Evolutionary conservation across 2,888 invertebrate species (phyloP), one percentile per base, ranked within the genome.

Genomic region (Tinea trinotella): DNA sequence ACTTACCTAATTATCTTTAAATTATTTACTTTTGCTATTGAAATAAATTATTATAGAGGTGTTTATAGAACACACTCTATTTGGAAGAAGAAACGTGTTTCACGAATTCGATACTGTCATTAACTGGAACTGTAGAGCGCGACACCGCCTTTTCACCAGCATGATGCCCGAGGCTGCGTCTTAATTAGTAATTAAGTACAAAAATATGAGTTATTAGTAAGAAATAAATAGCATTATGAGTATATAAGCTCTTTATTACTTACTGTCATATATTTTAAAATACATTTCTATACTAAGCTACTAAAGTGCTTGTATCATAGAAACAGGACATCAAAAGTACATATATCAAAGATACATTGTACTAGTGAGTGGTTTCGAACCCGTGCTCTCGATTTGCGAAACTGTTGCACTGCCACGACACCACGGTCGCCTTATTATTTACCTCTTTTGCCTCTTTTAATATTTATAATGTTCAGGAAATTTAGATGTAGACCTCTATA

Each of bases 111-210:
- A 50, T 50, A 22, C 24, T 50, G 50, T 24, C 50, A 50, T 50
- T 50, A 24, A n/a, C 50, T 15, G 50, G 13, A 13, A 24, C 50
- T 13, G 24, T 24, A 22, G 50, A 24, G 6, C 24, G 50, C 24
- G 24, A 50, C 22, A 48, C 20, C 48, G 50, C 12, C 46, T 50
- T 50, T 12, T 50, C 50, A 13, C 50, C 50, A 12, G 50, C 24
- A n/a, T 50, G n/a, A 22, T 50, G 50, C 50, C 50, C 18, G 13
- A 24, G 15, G 24, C 50, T 50, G 24, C 13, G 22, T 22, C 22
- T 24, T 50, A 50, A 50, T 50, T 22, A 50, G 24, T 50, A n/a
- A 24, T 24, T 50, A 18, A 12, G 48, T n/a, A 40, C 13, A 4
- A 13, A 12, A 40, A 40, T 40, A 13, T 12, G 40, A 15, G 40